Evolutionary conservation across 2,888 invertebrate genomes (phyloP), one percentile per base, ranked within the genome.

Genomic region (Ectemnius continuus): DNA sequence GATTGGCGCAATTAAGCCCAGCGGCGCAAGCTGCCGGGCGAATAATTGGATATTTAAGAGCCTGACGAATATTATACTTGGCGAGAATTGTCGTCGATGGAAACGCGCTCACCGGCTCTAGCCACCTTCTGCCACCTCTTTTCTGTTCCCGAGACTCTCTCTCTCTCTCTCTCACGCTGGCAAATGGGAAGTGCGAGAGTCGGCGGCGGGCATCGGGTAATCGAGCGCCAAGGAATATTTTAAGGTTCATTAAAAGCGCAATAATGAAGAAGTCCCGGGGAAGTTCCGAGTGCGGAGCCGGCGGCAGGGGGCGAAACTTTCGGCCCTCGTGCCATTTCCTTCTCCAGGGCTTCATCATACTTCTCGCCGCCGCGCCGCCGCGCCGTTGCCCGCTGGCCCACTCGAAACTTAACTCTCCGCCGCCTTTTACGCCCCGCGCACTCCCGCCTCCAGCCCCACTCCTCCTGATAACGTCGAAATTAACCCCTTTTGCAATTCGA

Each of bases 231-330:
- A 66, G 70, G 83, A 82, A 84, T 84, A 87, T 88, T 85, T 85
- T 73, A 85, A 83, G 85, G 83, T 86, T 85, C 83, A 85, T 85
- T 88, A 84, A 85, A 86, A 80, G 78, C 74, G 78, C 81, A 83
- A 85, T 86, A 87, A 85, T 78, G 83, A 84, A 84, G 84, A 84
- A 86, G 82, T 73, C 80, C 59, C 64, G 52, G 16, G n/a, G 52
- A 52, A 52, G 16, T 16, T 52, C 16, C n/a, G 36, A 36, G 36
- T 36, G 52, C 52, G 52, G n/a, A 6, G 52, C n/a, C 52, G 52
- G 2, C 11, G 14, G 16, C 52, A 14, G 52, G 36, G 23, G 73
- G 76, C 72, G 71, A 77, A 82, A 82, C 80, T 82, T 82, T 70
- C 28, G 20, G 52, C 16, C 52, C 52, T 14, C 52, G 14, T 36